phyloP scores from a whole-genome alignment of 2,113 vertebrate genomes.

The Climacteris rufus region DNA sequence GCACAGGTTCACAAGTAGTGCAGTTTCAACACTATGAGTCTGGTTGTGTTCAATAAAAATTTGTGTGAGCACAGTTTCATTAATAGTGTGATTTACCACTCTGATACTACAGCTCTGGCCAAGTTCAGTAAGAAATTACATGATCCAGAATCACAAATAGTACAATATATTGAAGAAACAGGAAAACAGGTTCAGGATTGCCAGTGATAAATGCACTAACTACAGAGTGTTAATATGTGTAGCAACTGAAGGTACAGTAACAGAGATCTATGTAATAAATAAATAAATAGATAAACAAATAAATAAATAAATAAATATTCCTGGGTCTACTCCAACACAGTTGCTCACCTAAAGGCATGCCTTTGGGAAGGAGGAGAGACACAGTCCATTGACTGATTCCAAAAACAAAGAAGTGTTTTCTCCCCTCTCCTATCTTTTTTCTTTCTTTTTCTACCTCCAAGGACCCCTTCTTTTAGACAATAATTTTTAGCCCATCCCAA shows the following conservation, averaged over 20 bases:
- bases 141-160: neutral
- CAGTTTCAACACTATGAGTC: neutral
- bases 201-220: neutral
- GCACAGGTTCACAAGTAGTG: neutral
- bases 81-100: neutral
- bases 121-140: neutral
- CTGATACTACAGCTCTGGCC: neutral
- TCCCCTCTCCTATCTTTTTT: neutral
- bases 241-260: accelerated
- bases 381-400: neutral
- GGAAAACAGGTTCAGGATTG: neutral
- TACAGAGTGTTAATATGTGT: neutral
- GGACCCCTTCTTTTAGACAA: neutral
- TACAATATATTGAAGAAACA: neutral
- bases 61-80: neutral
- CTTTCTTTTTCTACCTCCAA: neutral
- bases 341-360: neutral
- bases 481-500: neutral
- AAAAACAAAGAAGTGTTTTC: neutral
- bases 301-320: neutral
- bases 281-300: too few relatives aligned
- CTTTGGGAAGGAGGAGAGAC: neutral
- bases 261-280: too few relatives aligned
- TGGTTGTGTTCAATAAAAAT: neutral
- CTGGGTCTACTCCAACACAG: neutral